Evolutionary conservation across 2,888 invertebrate species (phyloP).

Genomic region (Agrypnus murinus): DNA sequence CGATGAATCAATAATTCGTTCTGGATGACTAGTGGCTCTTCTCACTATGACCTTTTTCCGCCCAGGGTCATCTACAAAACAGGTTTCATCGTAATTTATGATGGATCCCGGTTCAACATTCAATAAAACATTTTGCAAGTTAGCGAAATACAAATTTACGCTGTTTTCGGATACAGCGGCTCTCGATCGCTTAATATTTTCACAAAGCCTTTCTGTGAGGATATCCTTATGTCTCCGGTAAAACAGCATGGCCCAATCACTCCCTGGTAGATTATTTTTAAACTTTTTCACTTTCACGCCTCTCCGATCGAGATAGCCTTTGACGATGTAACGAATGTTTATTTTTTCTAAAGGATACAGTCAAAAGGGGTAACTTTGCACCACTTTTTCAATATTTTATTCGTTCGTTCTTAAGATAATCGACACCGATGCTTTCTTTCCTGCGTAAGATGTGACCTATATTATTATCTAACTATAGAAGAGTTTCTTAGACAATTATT

Average conservation of each 20-base stretch:
- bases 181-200: slow-evolving; percentile 46
- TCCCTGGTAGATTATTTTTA: slow-evolving; percentile 51
- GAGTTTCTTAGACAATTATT: no score
- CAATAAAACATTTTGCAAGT: not conserved
- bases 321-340: slow-evolving; percentile 18
- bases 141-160: slow-evolving; percentile 13
- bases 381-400: no score
- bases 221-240: slow-evolving; percentile 37
- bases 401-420: no score
- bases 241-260: slow-evolving; percentile 44
- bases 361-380: no score
- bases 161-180: slow-evolving; percentile 35
- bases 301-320: slow-evolving; percentile 32
- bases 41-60: slow-evolving; percentile 14
- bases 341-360: slow-evolving; percentile 20
- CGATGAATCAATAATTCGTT: slow-evolving; percentile 8
- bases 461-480: no score
- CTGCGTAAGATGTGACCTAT: no score
- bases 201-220: slow-evolving; percentile 29
- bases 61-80: no score
- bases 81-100: no score
- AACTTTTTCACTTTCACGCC: slow-evolving; percentile 45
- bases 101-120: not conserved
- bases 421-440: no score
- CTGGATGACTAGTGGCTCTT: slow-evolving; percentile 8